These are phyloP conservation scores for Lagorchestes hirsutus DNA, from an alignment of 2,797 vertebrate species.

Conservation along the genomic window DNA sequence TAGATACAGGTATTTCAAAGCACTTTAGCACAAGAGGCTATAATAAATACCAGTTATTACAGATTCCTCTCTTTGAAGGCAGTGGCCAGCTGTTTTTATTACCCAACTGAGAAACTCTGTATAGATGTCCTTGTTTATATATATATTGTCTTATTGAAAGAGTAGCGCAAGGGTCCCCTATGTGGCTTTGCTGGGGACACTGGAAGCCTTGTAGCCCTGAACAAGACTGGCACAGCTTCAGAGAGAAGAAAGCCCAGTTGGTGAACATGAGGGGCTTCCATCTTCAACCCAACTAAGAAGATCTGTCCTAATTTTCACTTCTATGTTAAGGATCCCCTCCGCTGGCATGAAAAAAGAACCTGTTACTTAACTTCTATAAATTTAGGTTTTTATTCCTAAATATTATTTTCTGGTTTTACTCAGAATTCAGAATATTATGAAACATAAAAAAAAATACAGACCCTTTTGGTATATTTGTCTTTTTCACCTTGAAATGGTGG, in stretches of 20 bases:
- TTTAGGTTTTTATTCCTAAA: neutral
- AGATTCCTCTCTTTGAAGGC: constrained; percentile 10
- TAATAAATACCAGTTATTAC: constrained; percentile 12
- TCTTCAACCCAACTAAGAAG: neutral
- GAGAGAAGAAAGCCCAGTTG: neutral
- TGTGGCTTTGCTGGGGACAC: constrained; percentile 1
- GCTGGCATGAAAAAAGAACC: neutral
- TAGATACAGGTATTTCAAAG: constrained; percentile 56
- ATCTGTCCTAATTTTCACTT: neutral
- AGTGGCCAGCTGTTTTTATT: neutral
- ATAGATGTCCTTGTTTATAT: neutral
- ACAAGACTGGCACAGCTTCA: neutral
- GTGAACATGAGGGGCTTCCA: neutral
- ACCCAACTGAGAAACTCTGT: neutral
- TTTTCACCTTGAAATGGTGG: neutral
- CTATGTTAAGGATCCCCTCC: neutral
- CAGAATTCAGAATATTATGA: neutral
- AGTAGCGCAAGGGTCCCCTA: neutral
- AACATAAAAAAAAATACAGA: neutral
- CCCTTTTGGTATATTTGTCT: neutral
- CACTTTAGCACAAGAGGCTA: constrained; percentile 44
- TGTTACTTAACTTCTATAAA: neutral
- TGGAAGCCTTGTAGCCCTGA: neutral
- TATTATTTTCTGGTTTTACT: neutral
- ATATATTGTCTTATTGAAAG: neutral